Evolutionary conservation across 2,113 vertebrate species (phyloP).

Genomic region (Xenus cinereus): DNA sequence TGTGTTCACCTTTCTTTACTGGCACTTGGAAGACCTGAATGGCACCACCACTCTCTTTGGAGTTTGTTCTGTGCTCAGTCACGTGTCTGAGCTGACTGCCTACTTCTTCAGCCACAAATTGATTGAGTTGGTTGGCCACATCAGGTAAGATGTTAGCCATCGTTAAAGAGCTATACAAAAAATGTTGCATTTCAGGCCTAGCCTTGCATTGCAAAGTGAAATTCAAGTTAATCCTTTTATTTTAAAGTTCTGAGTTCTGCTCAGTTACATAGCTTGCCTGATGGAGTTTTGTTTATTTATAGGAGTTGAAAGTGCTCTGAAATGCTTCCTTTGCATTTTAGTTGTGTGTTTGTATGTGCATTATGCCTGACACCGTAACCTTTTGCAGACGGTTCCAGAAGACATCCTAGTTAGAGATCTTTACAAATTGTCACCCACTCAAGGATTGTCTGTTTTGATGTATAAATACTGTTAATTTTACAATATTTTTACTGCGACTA

Average conservation of each 20-base stretch:
- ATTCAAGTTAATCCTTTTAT: neutral
- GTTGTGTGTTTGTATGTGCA: neutral
- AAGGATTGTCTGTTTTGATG: neutral
- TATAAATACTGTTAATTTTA: neutral
- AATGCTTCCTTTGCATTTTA: neutral
- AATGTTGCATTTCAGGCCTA: neutral
- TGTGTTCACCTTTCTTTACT: slow-evolving; percentile 97
- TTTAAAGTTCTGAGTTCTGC: neutral
- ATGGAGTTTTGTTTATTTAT: neutral
- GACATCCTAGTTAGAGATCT: neutral
- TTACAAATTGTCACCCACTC: neutral
- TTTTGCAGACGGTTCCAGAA: neutral
- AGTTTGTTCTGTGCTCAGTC: slow-evolving; percentile 92
- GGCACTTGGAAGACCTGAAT: slow-evolving; percentile 94
- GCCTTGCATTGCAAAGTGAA: neutral
- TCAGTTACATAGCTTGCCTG: neutral
- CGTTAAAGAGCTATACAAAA: neutral
- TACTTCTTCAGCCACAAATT: slow-evolving; percentile 98
- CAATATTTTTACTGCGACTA: neutral
- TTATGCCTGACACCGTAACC: neutral
- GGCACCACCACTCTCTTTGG: slow-evolving; percentile 95
- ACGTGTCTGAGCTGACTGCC: slow-evolving; percentile 90
- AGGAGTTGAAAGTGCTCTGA: neutral
- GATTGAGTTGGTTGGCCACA: slow-evolving; percentile 95
- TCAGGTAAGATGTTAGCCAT: slow-evolving; percentile 81